phyloP scores from a whole-genome alignment of 2,888 invertebrate species.

The Xestoiulus laeticollis region DNA sequence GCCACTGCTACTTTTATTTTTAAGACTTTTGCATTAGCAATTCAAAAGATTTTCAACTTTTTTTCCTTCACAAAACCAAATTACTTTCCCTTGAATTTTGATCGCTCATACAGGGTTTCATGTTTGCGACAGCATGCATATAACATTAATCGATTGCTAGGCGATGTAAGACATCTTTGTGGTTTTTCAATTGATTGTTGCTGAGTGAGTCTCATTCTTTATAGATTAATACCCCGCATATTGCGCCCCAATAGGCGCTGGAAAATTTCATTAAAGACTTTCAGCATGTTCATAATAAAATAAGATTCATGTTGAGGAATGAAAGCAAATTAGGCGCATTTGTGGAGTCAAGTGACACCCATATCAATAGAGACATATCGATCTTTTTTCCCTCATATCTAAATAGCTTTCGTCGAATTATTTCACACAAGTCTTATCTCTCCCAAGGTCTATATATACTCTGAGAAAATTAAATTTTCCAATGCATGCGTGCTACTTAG shows the following conservation, averaged over 20 bases:
- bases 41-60: conserved; percentile 14
- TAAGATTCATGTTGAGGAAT: conserved; percentile 43
- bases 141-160: conserved; percentile 29
- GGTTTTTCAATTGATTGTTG: conserved; percentile 39
- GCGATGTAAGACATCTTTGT: conserved; percentile 41
- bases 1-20: background rate
- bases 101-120: background rate
- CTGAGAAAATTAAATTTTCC: conserved; percentile 15
- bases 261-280: conserved; percentile 41
- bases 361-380: conserved; percentile 36
- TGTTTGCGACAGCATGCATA: conserved; percentile 33
- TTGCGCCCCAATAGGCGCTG: conserved; percentile 21
- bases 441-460: background rate
- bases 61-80: background rate
- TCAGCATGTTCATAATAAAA: conserved; percentile 41
- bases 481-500: background rate
- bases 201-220: conserved; percentile 43
- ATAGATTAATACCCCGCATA: conserved; percentile 38
- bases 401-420: conserved; percentile 16
- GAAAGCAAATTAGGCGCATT: conserved; percentile 43
- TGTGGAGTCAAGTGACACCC: conserved; percentile 40
- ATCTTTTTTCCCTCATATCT: conserved; percentile 14
- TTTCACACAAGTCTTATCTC: background rate
- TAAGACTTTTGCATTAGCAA: conserved; percentile 4
- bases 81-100: conserved; percentile 36